Conservation (phyloP, 2,888 invertebrate genomes). For the Chalcis sispes region DNA sequence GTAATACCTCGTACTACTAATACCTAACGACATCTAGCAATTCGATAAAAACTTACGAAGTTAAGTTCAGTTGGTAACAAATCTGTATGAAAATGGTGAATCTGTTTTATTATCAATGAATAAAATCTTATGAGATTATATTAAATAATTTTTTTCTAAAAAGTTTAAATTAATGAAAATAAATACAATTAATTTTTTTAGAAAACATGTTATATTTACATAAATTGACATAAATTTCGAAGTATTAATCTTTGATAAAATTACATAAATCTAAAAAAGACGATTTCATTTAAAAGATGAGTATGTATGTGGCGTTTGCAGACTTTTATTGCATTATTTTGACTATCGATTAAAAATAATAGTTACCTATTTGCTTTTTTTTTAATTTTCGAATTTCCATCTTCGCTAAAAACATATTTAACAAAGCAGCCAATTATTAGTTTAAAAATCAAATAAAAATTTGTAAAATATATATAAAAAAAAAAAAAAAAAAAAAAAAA, state of each 20-base stretch:
- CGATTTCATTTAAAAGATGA: constrained; percentile 39
- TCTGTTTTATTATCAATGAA: constrained; percentile 36
- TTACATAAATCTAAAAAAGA: constrained; percentile 40
- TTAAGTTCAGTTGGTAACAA: constrained; percentile 27
- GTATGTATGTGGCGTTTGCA: constrained; percentile 44
- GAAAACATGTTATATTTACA: constrained; percentile 48
- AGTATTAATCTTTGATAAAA: constrained; percentile 22
- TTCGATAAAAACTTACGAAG: neutral
- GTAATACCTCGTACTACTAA: neutral
- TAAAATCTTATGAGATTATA: constrained; percentile 24
- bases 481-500: constrained; percentile 6
- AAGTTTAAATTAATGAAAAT: constrained; percentile 17
- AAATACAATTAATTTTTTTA: constrained; percentile 12
- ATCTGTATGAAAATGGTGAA: neutral
- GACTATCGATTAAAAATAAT: constrained; percentile 29
- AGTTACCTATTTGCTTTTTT: constrained; percentile 35
- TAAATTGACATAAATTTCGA: constrained; percentile 29
- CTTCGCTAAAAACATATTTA: constrained; percentile 20
- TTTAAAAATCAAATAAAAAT: constrained; percentile 7
- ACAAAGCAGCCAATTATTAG: constrained; percentile 16
- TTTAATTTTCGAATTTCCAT: constrained; percentile 29
- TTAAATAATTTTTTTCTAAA: neutral
- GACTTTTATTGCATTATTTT: constrained; percentile 31
- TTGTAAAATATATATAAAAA: neutral
- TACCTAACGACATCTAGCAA: constrained; percentile 42